Percentiles rank a stretch among this genome's conserved stretches.
Conservation (phyloP, 2,113 vertebrate genomes). For the Phasianus colchicus region DNA sequence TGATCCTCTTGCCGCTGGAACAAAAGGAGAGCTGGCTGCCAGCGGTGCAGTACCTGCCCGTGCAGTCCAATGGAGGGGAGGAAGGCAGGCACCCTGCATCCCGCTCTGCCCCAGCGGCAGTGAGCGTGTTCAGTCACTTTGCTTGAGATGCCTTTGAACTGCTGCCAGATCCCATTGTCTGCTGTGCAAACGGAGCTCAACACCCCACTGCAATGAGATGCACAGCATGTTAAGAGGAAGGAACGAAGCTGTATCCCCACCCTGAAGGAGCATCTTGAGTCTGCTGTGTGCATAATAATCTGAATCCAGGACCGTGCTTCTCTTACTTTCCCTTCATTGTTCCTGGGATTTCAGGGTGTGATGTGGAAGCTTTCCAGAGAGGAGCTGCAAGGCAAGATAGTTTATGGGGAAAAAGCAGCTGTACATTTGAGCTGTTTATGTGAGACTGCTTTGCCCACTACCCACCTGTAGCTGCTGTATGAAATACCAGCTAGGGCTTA, state of each 20-base stretch:
- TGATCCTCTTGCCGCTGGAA: not conserved
- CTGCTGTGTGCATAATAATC: not conserved
- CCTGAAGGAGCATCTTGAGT: not conserved
- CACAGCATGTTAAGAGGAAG: not conserved
- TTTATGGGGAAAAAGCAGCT: not conserved
- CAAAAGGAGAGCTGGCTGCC: not conserved
- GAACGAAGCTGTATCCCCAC: not conserved
- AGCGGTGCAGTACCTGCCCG: not conserved
- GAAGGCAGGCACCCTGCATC: not conserved
- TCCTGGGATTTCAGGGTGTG: constrained; percentile 5
- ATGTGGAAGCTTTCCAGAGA: constrained; percentile 10
- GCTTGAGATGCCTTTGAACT: constrained; percentile 50
- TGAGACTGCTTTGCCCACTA: not conserved
- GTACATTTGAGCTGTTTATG: not conserved
- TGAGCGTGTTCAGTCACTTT: not conserved
- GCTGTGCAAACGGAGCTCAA: constrained; percentile 8
- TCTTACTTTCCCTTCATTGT: not conserved
- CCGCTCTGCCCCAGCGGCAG: not conserved
- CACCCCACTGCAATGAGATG: not conserved
- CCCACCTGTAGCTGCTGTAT: not conserved
- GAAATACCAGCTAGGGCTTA: not conserved
- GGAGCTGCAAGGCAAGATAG: not conserved
- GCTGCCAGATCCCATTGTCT: constrained; percentile 46
- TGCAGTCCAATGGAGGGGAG: not conserved
- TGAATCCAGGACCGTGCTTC: not conserved